These are phyloP conservation scores for Harpalus rufipes DNA, from an alignment of 2,888 invertebrate genomes.

Conservation along the genomic window DNA sequence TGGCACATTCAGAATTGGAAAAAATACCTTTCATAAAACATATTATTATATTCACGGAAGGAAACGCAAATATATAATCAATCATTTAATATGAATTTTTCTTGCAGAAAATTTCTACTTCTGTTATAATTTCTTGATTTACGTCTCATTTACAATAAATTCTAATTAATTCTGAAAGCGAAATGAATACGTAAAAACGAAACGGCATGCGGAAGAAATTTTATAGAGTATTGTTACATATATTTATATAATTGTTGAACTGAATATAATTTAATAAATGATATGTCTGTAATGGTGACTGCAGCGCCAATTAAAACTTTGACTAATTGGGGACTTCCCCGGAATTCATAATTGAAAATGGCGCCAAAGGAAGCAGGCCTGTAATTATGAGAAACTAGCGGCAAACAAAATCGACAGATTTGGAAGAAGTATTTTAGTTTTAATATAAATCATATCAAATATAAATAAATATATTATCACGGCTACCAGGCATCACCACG, in stretches of 20 bases:
- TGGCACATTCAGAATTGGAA: too few relatives aligned
- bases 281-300: constrained; percentile 5
- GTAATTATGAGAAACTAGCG: neutral
- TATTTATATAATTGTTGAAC: constrained; percentile 38
- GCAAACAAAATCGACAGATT: too few relatives aligned
- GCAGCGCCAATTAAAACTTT: constrained; percentile 15
- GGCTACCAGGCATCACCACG: too few relatives aligned
- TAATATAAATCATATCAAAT: too few relatives aligned
- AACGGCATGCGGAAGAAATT: constrained; percentile 43
- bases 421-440: too few relatives aligned
- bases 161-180: constrained; percentile 11
- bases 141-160: neutral
- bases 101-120: neutral
- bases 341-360: constrained; percentile 19
- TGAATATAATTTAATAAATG: constrained; percentile 13
- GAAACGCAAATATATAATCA: too few relatives aligned
- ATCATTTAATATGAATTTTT: neutral
- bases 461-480: too few relatives aligned
- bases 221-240: constrained; percentile 30
- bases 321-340: constrained; percentile 30
- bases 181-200: constrained; percentile 22
- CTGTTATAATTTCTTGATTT: neutral
- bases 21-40: too few relatives aligned
- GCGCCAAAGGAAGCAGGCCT: constrained; percentile 2
- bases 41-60: too few relatives aligned